These are phyloP conservation scores for Pongo abelii DNA, from an alignment of 2,113 vertebrate species.

Conservation along the genomic window DNA sequence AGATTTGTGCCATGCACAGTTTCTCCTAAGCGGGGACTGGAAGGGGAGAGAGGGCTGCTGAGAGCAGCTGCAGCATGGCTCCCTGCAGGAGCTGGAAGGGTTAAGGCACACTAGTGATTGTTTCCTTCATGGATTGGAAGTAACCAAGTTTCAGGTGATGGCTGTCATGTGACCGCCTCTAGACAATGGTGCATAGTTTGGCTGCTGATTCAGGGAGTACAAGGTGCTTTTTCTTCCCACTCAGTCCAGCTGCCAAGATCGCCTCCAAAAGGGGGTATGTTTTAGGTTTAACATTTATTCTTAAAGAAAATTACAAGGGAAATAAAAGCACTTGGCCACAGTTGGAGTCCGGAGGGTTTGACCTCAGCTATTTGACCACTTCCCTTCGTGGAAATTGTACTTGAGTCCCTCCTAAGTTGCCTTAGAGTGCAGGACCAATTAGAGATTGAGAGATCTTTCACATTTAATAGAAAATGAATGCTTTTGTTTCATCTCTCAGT, in stretches of 20 bases:
- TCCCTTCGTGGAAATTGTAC: not conserved
- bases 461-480: rapidly evolving
- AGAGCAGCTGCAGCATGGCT: not conserved
- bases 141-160: slow-evolving; percentile 25
- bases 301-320: not conserved
- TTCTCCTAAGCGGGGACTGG: not conserved
- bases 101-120: not conserved
- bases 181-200: not conserved
- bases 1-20: not conserved
- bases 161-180: not conserved
- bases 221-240: not conserved
- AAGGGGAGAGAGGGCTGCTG: not conserved
- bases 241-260: not conserved
- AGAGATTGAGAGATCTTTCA: not conserved
- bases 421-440: not conserved
- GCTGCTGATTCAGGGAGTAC: not conserved
- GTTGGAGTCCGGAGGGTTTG: not conserved
- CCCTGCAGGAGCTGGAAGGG: rapidly evolving
- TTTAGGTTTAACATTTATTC: not conserved
- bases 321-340: not conserved
- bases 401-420: not conserved
- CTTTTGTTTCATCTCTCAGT: not conserved
- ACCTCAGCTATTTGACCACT: not conserved
- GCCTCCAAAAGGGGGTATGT: slow-evolving; percentile 1
- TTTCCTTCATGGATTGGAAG: not conserved